Evolutionary conservation across 2,888 invertebrate genomes (phyloP).

Genomic region (Euclidia mi): DNA sequence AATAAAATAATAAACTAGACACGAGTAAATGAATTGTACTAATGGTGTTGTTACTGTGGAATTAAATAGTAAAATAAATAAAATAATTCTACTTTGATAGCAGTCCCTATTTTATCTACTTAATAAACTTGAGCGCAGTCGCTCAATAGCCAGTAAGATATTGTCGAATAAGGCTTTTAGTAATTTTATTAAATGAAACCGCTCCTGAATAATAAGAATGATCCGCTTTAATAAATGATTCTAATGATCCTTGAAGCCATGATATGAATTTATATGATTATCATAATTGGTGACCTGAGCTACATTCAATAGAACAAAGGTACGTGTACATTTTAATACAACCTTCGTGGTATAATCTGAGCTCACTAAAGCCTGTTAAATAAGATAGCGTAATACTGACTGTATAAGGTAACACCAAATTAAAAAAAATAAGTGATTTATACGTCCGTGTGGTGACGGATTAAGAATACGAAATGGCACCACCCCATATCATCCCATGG

Average conservation of each 20-base stretch:
- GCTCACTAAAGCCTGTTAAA: constrained; percentile 5
- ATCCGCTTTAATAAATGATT: constrained; percentile 27
- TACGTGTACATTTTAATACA: constrained; percentile 27
- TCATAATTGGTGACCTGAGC: constrained; percentile 28
- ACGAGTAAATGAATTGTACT: too few species aligned
- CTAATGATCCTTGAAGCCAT: constrained; percentile 25
- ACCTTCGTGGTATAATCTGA: constrained; percentile 7
- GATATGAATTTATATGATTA: constrained; percentile 49
- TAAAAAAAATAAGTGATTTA: too few species aligned
- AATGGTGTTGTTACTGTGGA: too few species aligned
- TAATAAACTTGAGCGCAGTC: too few species aligned
- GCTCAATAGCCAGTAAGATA: neutral
- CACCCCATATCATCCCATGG: too few species aligned
- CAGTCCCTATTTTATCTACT: too few species aligned
- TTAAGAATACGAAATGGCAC: too few species aligned
- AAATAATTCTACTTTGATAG: too few species aligned
- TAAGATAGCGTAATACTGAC: neutral
- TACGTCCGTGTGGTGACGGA: too few species aligned
- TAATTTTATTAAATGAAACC: neutral
- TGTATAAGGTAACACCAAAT: neutral
- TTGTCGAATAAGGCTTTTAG: neutral
- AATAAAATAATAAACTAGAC: too few species aligned
- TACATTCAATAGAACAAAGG: constrained; percentile 17
- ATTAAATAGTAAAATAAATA: too few species aligned
- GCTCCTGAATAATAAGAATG: constrained; percentile 8